phyloP scores from a whole-genome alignment of 2,113 vertebrate genomes.

The Aramus guarauna region DNA sequence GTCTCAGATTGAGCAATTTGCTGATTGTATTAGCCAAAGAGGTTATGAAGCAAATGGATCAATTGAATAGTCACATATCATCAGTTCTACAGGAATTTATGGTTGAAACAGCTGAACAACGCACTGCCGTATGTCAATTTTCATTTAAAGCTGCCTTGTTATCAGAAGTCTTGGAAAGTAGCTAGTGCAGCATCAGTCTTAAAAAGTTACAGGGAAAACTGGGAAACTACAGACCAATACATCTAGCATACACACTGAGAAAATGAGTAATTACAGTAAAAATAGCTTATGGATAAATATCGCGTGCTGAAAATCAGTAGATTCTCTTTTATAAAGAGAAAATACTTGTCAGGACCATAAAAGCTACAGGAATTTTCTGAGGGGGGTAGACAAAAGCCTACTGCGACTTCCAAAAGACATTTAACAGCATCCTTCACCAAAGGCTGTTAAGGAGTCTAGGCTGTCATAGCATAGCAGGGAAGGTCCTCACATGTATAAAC shows the following conservation, averaged over 20 bases:
- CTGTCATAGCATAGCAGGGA: neutral
- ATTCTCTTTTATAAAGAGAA: neutral
- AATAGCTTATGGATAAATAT: neutral
- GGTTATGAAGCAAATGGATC: neutral
- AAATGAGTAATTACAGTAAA: neutral
- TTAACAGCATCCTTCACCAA: neutral
- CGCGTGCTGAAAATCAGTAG: neutral
- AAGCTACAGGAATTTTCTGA: neutral
- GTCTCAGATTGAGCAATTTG: neutral
- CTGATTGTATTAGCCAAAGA: neutral
- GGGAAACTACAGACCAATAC: neutral
- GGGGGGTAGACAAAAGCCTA: neutral
- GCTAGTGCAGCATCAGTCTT: neutral
- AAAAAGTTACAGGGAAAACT: neutral
- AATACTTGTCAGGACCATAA: neutral
- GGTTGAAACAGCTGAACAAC: neutral
- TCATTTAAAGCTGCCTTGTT: neutral
- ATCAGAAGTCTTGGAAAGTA: neutral
- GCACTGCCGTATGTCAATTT: neutral
- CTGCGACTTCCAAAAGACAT: neutral
- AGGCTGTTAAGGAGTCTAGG: neutral
- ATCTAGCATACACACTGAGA: neutral
- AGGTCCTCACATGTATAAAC: neutral
- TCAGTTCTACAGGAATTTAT: neutral
- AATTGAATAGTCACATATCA: neutral